A percentile compares a stretch with the other conserved stretches of the same genome.
phyloP scores from a whole-genome alignment of 1,140 invertebrate genomes.

The Brachionus sp. region DNA sequence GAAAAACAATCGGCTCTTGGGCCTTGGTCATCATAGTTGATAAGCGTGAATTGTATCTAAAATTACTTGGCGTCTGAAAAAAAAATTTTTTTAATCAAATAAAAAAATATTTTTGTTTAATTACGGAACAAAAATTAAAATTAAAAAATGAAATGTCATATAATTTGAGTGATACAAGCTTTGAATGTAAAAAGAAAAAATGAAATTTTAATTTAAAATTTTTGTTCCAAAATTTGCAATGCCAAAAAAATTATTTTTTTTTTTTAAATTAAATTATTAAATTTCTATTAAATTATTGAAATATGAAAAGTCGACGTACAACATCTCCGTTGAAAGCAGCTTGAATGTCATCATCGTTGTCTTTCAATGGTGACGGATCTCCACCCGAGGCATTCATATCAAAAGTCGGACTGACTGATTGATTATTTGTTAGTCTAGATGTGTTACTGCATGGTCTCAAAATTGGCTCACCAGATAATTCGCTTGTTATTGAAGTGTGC shows the following conservation, averaged over 20 bases:
- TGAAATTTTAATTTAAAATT: no score
- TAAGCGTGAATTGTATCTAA: not conserved
- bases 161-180: no score
- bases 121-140: no score
- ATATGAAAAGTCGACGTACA: not conserved
- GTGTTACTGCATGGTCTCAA: constrained; percentile 16
- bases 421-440: constrained; percentile 29
- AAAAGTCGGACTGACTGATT: constrained; percentile 36
- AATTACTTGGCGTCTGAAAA: not conserved
- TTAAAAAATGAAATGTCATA: no score
- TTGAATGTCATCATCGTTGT: constrained; percentile 23
- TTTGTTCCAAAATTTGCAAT: no score
- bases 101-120: no score
- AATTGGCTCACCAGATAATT: constrained; percentile 40
- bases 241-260: no score
- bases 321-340: constrained; percentile 31
- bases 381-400: constrained; percentile 13
- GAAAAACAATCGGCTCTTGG: constrained; percentile 35
- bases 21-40: constrained; percentile 19
- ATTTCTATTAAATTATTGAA: no score
- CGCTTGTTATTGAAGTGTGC: not conserved
- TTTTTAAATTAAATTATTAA: not conserved
- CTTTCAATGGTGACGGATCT: not conserved
- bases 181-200: no score
- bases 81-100: not conserved